These are phyloP conservation scores for Drosophila ohnishii DNA, from an alignment of 1,140 invertebrate species.

Conservation along the genomic window DNA sequence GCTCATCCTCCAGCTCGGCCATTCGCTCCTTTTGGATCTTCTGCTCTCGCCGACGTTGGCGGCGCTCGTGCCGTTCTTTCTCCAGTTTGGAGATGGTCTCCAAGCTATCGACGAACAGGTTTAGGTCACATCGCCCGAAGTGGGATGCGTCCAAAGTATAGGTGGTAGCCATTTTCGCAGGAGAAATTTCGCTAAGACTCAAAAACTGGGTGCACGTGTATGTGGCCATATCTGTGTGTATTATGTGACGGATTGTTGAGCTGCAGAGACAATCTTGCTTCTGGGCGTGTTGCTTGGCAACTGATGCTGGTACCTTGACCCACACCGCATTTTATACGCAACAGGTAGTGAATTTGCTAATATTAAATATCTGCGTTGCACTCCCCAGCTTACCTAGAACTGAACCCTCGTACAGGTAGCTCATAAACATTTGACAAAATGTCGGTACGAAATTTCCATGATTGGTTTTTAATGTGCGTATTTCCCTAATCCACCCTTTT, in stretches of 20 bases:
- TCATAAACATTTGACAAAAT: neutral
- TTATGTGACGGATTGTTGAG: neutral
- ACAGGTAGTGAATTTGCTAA: constrained; percentile 13
- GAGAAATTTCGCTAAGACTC: constrained; percentile 14
- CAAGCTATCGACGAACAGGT: constrained; percentile 64
- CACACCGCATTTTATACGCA: constrained; percentile 33
- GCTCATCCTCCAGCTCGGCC: constrained; percentile 28
- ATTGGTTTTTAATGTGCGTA: constrained; percentile 56
- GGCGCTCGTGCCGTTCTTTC: constrained; percentile 52
- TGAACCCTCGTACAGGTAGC: constrained; percentile 2
- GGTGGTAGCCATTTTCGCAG: constrained; percentile 18
- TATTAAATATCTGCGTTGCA: too few species aligned
- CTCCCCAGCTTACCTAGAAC: too few species aligned
- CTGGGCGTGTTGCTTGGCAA: constrained; percentile 39
- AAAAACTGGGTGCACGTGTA: constrained; percentile 51
- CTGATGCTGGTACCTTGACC: constrained; percentile 25
- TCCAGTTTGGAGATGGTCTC: constrained; percentile 67
- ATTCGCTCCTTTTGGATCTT: constrained; percentile 43
- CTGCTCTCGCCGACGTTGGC: constrained; percentile 33
- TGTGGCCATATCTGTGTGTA: constrained; percentile 31
- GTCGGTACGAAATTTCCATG: constrained; percentile 39
- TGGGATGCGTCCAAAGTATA: constrained; percentile 55
- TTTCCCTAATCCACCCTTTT: constrained; percentile 41
- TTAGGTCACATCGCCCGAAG: constrained; percentile 54
- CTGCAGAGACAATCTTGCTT: constrained; percentile 2